Conservation (phyloP, 2,888 invertebrate genomes). For the Philopedon plagiatum region DNA sequence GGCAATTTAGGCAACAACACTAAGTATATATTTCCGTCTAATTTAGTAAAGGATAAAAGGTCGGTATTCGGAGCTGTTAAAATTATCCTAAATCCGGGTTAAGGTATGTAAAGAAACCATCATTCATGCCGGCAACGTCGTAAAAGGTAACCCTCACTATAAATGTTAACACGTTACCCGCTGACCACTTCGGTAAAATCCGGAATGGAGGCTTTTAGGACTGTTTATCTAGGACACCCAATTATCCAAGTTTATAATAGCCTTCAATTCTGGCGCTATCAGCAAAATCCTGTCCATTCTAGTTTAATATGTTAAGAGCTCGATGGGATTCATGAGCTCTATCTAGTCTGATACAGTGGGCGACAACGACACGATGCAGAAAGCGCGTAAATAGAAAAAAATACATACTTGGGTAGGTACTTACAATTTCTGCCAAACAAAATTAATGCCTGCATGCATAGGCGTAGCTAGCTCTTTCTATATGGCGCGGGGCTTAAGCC, state of each 20-base stretch:
- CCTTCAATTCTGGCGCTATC: conserved; percentile 39
- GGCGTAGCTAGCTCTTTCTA: too few species aligned
- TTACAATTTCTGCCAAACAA: too few species aligned
- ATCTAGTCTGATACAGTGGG: conserved; percentile 28
- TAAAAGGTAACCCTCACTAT: conserved; percentile 14
- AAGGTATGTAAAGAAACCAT: conserved; percentile 34
- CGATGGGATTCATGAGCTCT: conserved; percentile 17
- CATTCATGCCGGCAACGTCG: conserved; percentile 21
- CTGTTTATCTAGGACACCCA: conserved; percentile 43
- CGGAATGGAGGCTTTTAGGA: conserved; percentile 29
- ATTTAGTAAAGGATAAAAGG: not conserved
- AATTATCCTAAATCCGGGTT: conserved; percentile 20
- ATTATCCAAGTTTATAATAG: conserved; percentile 45
- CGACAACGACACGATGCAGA: not conserved
- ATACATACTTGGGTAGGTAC: not conserved
- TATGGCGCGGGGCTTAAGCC: too few species aligned
- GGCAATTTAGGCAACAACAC: too few species aligned
- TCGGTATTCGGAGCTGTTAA: not conserved
- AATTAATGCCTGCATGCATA: too few species aligned
- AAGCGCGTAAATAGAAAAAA: not conserved
- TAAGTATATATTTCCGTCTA: not conserved
- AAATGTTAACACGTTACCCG: conserved; percentile 31
- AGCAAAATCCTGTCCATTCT: conserved; percentile 43
- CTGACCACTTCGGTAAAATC: conserved; percentile 28
- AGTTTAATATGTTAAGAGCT: conserved; percentile 43